Conservation (phyloP, 2,888 invertebrate genomes). For the Pseudococcus jackbeardsleyi region DNA sequence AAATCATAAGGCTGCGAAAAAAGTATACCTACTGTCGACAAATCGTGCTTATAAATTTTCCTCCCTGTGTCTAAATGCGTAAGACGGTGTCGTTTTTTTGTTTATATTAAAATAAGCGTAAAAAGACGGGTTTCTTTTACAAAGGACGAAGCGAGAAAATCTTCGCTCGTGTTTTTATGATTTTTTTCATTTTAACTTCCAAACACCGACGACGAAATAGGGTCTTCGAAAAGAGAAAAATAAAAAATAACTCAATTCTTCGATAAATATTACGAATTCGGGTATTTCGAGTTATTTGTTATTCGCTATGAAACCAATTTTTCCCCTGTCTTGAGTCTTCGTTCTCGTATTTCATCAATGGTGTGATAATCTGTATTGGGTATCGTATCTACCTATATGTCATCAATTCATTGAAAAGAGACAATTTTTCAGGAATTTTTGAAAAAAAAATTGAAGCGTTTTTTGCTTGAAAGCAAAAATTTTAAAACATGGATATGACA, state of each 20-base stretch:
- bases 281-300: conserved; percentile 11
- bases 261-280: conserved; percentile 12
- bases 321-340: background rate
- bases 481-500: too few species aligned
- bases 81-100: background rate
- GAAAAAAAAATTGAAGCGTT: too few species aligned
- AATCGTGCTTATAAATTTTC: conserved; percentile 22
- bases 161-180: conserved; percentile 23
- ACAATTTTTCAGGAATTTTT: too few species aligned
- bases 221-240: background rate
- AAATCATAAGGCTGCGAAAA: background rate
- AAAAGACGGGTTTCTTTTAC: conserved; percentile 28
- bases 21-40: background rate
- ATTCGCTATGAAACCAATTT: conserved; percentile 27
- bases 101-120: conserved; percentile 26
- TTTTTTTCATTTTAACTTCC: conserved; percentile 31
- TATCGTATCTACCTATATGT: too few species aligned
- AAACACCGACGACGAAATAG: background rate
- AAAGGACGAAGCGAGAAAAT: background rate
- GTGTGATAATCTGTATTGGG: background rate
- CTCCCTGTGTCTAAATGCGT: background rate
- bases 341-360: background rate
- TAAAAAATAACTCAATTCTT: conserved; percentile 6
- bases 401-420: too few species aligned
- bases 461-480: too few species aligned